Evolutionary conservation across 30 jellyfish, hydroid and myxozoan genomes (phyloP).

Genomic region (Chironex yamaguchii): DNA sequence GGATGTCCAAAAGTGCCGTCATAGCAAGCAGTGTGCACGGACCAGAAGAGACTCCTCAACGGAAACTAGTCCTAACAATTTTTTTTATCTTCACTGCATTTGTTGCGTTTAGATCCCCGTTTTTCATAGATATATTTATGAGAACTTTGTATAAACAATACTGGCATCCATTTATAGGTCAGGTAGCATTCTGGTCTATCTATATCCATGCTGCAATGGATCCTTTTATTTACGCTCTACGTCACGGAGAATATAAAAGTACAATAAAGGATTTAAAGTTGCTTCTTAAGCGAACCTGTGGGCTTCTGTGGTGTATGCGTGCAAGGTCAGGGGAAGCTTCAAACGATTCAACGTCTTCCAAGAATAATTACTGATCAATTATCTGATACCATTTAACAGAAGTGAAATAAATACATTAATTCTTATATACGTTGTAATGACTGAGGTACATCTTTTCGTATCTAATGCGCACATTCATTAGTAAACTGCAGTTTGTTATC

Average conservation of each 20-base stretch:
- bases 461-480: no score
- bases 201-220: slow-evolving; percentile 84
- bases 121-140: slow-evolving; percentile 21
- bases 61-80: slow-evolving; percentile 14
- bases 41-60: slow-evolving; percentile 49
- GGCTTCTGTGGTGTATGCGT: no score
- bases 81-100: slow-evolving; percentile 14
- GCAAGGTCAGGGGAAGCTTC: no score
- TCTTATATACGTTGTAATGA: no score
- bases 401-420: no score
- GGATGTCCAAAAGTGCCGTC: slow-evolving; percentile 57
- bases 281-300: neutral
- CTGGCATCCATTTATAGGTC: slow-evolving; percentile 66
- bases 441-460: no score
- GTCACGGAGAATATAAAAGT: slow-evolving; percentile 64
- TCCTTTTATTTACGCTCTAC: slow-evolving; percentile 78
- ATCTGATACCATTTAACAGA: no score
- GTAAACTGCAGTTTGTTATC: no score
- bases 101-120: slow-evolving; percentile 56
- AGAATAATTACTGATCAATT: no score
- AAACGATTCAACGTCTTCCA: no score
- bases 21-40: slow-evolving; percentile 65
- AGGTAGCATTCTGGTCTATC: slow-evolving; percentile 78
- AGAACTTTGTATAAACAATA: slow-evolving; percentile 24
- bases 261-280: slow-evolving; percentile 26